Evolutionary conservation across 2,888 invertebrate genomes (phyloP).

Genomic region (Smittia sp.): DNA sequence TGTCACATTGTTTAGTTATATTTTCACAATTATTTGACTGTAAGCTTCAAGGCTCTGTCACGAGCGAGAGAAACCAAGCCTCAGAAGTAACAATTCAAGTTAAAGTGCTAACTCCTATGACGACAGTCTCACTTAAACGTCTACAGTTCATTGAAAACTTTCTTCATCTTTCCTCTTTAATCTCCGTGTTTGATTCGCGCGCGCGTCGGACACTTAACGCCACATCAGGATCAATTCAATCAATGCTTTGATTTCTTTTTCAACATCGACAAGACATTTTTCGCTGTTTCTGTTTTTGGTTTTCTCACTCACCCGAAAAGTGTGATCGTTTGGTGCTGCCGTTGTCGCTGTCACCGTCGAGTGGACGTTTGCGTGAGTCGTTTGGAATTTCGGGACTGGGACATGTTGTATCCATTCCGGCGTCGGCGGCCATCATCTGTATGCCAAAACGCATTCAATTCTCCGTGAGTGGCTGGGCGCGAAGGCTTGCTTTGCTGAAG

Average conservation of each 20-base stretch:
- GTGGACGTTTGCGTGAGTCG: slow-evolving; percentile 86
- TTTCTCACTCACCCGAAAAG: slow-evolving; percentile 72
- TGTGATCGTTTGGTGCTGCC: slow-evolving; percentile 86
- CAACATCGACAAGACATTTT: slow-evolving; percentile 38
- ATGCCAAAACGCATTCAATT: slow-evolving; percentile 41
- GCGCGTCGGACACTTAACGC: slow-evolving; percentile 8
- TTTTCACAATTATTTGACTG: background rate
- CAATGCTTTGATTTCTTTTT: slow-evolving; percentile 13
- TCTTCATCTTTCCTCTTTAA: background rate
- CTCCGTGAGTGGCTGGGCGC: background rate
- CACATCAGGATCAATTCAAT: slow-evolving; percentile 37
- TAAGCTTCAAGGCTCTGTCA: background rate
- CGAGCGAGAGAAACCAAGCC: background rate
- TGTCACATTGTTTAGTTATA: slow-evolving; percentile 24
- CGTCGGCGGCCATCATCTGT: slow-evolving; percentile 81
- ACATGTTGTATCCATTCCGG: slow-evolving; percentile 92
- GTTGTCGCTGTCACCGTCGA: slow-evolving; percentile 83
- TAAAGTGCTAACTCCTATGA: background rate
- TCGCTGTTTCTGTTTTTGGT: slow-evolving; percentile 16
- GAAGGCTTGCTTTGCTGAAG: background rate
- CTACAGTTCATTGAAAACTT: background rate
- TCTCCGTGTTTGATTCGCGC: background rate
- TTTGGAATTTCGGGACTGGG: slow-evolving; percentile 83
- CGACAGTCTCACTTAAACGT: background rate
- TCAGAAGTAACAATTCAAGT: no score